phyloP scores from a whole-genome alignment of 1,140 invertebrate genomes.

The Plectrocnemia conspersa region DNA sequence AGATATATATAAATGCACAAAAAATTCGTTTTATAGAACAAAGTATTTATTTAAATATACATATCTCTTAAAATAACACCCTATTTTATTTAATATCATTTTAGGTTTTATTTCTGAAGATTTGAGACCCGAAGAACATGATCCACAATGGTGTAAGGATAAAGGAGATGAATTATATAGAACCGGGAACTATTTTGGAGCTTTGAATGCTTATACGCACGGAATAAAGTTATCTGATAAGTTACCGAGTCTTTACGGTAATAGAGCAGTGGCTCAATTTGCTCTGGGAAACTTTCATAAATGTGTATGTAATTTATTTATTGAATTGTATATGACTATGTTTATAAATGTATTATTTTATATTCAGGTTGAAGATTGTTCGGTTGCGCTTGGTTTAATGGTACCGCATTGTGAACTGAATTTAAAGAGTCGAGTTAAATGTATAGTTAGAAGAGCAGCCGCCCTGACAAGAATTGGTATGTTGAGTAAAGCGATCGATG shows the following conservation, averaged over 20 bases:
- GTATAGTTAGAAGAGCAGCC: slow-evolving; percentile 65
- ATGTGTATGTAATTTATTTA: slow-evolving; percentile 45
- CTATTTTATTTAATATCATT: slow-evolving; percentile 23
- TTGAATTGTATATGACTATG: neutral
- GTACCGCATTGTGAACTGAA: slow-evolving; percentile 67
- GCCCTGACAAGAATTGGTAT: slow-evolving; percentile 67
- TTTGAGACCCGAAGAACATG: slow-evolving; percentile 73
- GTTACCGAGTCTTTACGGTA: slow-evolving; percentile 68
- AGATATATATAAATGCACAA: too few species aligned
- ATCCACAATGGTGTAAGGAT: slow-evolving; percentile 75
- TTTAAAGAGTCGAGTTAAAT: slow-evolving; percentile 62
- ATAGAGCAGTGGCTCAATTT: slow-evolving; percentile 72
- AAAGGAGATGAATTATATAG: slow-evolving; percentile 78
- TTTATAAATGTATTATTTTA: neutral
- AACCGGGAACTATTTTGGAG: slow-evolving; percentile 69
- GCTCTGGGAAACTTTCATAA: slow-evolving; percentile 68
- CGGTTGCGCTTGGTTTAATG: slow-evolving; percentile 66
- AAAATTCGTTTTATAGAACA: too few species aligned
- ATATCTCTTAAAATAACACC: too few species aligned
- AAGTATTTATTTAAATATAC: too few species aligned
- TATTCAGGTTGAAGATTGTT: slow-evolving; percentile 49
- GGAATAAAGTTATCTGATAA: slow-evolving; percentile 71
- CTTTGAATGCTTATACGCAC: slow-evolving; percentile 75
- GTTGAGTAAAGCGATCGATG: slow-evolving; percentile 65
- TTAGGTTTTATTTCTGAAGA: slow-evolving; percentile 65